phyloP scores from a whole-genome alignment of 2,113 vertebrate genomes.

The Phodopus roborovskii region DNA sequence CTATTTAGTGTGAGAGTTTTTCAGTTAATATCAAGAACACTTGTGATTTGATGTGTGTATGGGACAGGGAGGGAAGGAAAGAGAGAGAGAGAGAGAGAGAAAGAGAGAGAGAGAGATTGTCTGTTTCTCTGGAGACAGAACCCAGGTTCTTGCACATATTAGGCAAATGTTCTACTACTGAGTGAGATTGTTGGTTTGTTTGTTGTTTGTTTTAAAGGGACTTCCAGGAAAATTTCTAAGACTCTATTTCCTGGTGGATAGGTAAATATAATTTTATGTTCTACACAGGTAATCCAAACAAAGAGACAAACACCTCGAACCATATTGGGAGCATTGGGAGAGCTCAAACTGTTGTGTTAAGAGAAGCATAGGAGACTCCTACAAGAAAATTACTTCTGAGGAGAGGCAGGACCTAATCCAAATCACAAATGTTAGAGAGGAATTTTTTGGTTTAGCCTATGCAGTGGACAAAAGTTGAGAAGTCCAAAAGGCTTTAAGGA shows the following conservation, averaged over 20 bases:
- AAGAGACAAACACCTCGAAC: not conserved
- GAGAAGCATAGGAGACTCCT: not conserved
- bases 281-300: not conserved
- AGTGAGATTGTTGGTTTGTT: not conserved
- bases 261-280: not conserved
- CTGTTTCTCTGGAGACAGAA: not conserved
- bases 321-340: not conserved
- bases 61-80: fast-evolving
- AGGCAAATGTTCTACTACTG: not conserved
- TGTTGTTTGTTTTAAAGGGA: not conserved
- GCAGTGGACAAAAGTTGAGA: not conserved
- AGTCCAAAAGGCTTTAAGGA: not conserved
- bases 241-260: not conserved
- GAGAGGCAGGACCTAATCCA: not conserved
- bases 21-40: not conserved
- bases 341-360: not conserved
- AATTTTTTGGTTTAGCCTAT: not conserved
- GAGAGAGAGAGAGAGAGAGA: too few species aligned
- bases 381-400: not conserved
- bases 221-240: not conserved
- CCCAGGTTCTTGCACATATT: not conserved
- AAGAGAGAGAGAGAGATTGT: not conserved
- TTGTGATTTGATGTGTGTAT: not conserved
- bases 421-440: not conserved
- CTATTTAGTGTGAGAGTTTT: not conserved